Conservation (phyloP, 2,113 vertebrate genomes). For the Ceyx melanurus region DNA sequence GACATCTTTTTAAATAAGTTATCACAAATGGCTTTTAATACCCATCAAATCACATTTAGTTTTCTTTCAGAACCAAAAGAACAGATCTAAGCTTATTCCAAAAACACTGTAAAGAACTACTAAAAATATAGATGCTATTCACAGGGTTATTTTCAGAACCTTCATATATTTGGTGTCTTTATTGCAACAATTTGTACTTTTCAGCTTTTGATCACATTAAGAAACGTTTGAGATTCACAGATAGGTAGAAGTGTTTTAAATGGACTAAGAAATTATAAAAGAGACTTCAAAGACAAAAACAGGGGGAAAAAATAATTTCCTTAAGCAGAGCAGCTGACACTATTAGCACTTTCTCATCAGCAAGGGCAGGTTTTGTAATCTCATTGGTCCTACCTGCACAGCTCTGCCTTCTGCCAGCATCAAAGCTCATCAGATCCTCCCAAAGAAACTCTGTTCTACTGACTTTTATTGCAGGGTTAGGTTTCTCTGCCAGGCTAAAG, state of each 20-base stretch:
- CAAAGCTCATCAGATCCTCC: neutral
- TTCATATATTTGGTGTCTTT: neutral
- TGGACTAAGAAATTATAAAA: neutral
- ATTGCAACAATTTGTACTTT: neutral
- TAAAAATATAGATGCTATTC: neutral
- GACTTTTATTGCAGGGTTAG: neutral
- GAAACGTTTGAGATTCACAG: neutral
- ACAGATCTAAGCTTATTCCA: neutral
- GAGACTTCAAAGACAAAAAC: neutral
- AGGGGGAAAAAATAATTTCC: neutral
- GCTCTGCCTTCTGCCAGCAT: neutral
- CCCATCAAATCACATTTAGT: neutral
- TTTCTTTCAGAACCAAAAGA: neutral
- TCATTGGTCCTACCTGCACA: neutral
- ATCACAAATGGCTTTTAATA: neutral
- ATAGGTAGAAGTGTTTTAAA: neutral
- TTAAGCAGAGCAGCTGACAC: neutral
- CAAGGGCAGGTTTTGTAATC: neutral
- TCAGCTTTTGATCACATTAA: neutral
- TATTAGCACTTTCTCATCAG: neutral
- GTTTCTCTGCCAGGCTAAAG: neutral
- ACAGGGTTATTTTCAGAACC: neutral
- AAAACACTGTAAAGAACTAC: neutral
- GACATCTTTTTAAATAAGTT: neutral
- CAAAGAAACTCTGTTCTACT: neutral